Base-by-base conservation (phyloP, 2,113 vertebrate species). In the Crypturellus undulatus region DNA sequence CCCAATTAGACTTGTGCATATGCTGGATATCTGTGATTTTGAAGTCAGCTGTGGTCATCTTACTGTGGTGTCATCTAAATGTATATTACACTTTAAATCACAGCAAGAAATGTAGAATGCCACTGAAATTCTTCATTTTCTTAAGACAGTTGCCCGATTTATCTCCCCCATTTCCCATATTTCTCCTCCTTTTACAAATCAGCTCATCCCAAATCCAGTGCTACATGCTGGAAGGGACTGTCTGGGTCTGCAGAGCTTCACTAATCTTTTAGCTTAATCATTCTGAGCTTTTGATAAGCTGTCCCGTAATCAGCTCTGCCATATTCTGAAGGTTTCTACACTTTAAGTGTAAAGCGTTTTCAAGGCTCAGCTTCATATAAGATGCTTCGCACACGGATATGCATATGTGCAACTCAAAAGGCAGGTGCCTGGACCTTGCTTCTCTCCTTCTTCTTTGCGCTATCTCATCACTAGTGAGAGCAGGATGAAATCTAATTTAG, bases 151-250 rank as follows among this genome's bases (percentile, higher is more conserved):
- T 90, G 34, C 13, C 38, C 69, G 26, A 59, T 38, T 90, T 92
- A 28, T 7, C 42, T 87, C 47, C 87, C 43, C 24, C 3, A 6
- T 80, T 89, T 94, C 40, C 20, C 16, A 12, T 45, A 42, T 63
- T 56, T 87, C 28, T 85, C 51, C 81, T 89, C 72, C 52, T 93
- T 92, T 72, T 32, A 52, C 28, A 38, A 92, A 87, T 73, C 89
- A 93, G 58, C 68, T 89, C 92, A 88, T 95, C 80, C 82, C n/a
- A 89, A 94, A 96, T 82, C 92, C 90, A 80, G 56, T 83, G 70
- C 82, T 75, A 95, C 54, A 77, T 84, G 64, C 51, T 96, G 76
- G 88, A 92, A 92, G 40, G 58, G 62, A 45, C 85, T 96, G 71
- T 94, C 86, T 93, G 77, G 26, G 54, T 28, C 72, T 87, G 30